These are phyloP conservation scores for Oryzias javanicus DNA, from an alignment of 2,113 vertebrate genomes.

Conservation along the genomic window DNA sequence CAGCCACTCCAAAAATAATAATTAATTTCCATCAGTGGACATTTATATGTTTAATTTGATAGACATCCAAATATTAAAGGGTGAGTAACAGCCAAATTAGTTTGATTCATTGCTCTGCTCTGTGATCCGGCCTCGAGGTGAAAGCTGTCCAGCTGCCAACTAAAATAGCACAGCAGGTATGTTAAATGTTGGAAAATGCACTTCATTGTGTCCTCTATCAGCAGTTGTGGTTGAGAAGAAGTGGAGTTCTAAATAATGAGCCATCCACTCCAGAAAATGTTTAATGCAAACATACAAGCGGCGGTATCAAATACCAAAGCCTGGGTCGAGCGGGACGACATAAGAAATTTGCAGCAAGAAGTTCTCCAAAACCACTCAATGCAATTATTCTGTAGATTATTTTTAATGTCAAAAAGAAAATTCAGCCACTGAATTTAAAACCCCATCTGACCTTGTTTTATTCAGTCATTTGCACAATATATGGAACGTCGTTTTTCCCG, in stretches of 20 bases:
- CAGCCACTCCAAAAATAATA: slow-evolving; percentile 16
- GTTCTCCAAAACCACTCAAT: slow-evolving; percentile 27
- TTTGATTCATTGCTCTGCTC: slow-evolving; percentile 49
- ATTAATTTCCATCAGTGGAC: slow-evolving; percentile 17
- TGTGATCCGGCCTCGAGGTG: slow-evolving; percentile 31
- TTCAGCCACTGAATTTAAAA: slow-evolving; percentile 10
- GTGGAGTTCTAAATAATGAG: slow-evolving; percentile 58
- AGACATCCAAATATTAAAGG: slow-evolving; percentile 28
- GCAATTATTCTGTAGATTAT: slow-evolving; percentile 32
- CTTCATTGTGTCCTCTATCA: slow-evolving; percentile 60
- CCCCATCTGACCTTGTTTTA: slow-evolving; percentile 3
- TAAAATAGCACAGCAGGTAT: slow-evolving; percentile 55
- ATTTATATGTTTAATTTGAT: slow-evolving; percentile 32
- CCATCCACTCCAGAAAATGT: slow-evolving; percentile 47
- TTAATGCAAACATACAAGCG: slow-evolving; percentile 58
- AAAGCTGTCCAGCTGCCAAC: slow-evolving; percentile 53
- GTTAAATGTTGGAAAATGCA: slow-evolving; percentile 41
- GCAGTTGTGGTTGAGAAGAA: slow-evolving; percentile 43
- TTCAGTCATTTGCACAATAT: slow-evolving; percentile 21
- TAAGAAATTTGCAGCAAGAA: slow-evolving; percentile 40
- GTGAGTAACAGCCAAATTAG: slow-evolving; percentile 42
- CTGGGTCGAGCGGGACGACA: slow-evolving; percentile 42
- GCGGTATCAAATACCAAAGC: slow-evolving; percentile 38
- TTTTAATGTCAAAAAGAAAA: slow-evolving; percentile 43
- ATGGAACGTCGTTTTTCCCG: slow-evolving; percentile 12